Conservation (phyloP, 2,888 invertebrate genomes). For the Microchrysa polita region DNA sequence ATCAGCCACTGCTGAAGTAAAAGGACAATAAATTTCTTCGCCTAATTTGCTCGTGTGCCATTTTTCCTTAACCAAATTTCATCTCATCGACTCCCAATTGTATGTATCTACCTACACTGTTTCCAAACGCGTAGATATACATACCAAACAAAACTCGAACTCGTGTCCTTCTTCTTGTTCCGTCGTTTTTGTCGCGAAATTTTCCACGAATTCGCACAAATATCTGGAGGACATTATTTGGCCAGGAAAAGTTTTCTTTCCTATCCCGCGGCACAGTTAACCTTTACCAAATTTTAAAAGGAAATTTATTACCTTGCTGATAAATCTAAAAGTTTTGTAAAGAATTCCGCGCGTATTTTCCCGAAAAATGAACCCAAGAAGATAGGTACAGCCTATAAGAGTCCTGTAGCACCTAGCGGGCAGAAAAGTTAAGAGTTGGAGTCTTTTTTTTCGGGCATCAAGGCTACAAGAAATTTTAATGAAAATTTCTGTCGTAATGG, state of each 20-base stretch:
- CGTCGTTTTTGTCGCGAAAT: too few relatives aligned
- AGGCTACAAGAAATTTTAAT: slow-evolving; percentile 35
- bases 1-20: slow-evolving; percentile 14
- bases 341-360: slow-evolving; percentile 4
- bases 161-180: too few relatives aligned
- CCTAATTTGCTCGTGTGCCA: slow-evolving; percentile 41
- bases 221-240: slow-evolving; percentile 42
- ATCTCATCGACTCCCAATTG: slow-evolving; percentile 25
- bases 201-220: too few relatives aligned
- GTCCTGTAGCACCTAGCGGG: neutral
- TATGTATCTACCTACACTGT: too few relatives aligned
- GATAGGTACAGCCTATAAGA: too few relatives aligned
- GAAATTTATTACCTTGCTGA: slow-evolving; percentile 43
- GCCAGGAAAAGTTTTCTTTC: slow-evolving; percentile 32
- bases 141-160: too few relatives aligned
- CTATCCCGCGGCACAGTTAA: slow-evolving; percentile 9
- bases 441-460: neutral
- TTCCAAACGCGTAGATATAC: too few relatives aligned
- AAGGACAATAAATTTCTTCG: slow-evolving; percentile 42
- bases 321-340: slow-evolving; percentile 33
- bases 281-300: slow-evolving; percentile 37
- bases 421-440: neutral
- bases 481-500: slow-evolving; percentile 34
- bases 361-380: neutral
- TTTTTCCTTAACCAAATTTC: slow-evolving; percentile 38